These are phyloP conservation scores for Varanus salvator DNA, from an alignment of 2,113 vertebrate genomes.

Conservation along the genomic window DNA sequence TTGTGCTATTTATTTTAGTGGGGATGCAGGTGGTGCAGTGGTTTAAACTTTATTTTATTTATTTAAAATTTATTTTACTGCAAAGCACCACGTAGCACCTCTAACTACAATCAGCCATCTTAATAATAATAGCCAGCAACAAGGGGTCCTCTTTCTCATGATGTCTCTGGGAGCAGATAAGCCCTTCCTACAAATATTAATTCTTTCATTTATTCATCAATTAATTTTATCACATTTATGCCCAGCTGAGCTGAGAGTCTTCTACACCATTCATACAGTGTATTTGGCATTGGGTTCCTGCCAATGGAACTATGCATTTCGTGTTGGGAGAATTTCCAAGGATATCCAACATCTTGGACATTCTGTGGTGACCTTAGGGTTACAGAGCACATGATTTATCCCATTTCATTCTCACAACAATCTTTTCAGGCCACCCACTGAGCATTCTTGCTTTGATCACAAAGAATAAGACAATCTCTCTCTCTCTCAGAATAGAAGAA, in stretches of 20 bases:
- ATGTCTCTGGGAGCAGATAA: too few relatives aligned
- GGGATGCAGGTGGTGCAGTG: too few relatives aligned
- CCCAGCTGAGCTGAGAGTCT: neutral
- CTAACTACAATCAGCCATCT: too few relatives aligned
- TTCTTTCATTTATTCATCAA: too few relatives aligned
- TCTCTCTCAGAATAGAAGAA: neutral
- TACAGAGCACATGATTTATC: neutral
- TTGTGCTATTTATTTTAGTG: too few relatives aligned
- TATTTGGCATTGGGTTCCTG: neutral
- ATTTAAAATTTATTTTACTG: too few relatives aligned
- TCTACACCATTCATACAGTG: neutral
- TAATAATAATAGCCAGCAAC: too few relatives aligned
- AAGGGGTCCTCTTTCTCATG: too few relatives aligned
- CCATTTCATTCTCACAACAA: neutral
- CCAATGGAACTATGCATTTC: neutral
- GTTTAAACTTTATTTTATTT: too few relatives aligned
- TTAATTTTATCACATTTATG: neutral
- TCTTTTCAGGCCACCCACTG: neutral
- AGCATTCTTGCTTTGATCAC: slow-evolving; percentile 12
- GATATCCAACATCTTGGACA: neutral
- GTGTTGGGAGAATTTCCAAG: neutral
- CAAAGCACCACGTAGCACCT: too few relatives aligned
- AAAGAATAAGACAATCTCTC: slow-evolving; percentile 6
- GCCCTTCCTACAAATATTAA: too few relatives aligned
- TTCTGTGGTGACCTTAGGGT: neutral